Base-by-base conservation (phyloP, 1,140 invertebrate species). In the Conopomorpha cramerella region DNA sequence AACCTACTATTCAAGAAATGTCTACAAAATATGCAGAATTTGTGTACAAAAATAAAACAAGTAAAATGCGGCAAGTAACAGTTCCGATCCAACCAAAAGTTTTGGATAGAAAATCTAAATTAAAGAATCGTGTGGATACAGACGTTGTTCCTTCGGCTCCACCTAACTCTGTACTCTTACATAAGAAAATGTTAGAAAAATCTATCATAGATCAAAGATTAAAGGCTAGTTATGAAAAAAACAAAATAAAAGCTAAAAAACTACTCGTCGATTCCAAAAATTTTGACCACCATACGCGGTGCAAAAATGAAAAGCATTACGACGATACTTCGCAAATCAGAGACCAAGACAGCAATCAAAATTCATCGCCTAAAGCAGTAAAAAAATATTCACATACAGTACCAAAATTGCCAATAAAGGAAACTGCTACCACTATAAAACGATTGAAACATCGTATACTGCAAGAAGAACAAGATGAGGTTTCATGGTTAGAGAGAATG, bases 401-500 rank as follows among this genome's bases (percentile, higher is more conserved):
- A 38, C 38, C 2, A 51, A 55, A 34, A 11, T 16, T 27, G 11
- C 37, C 50, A 11, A 51, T 81, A 6, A 81, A 77, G 62, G 64
- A 67, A 38, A 83, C 63, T 11, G 46, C 59, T 30, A 55, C 78
- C 16, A 68, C 70, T 2, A 41, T 81, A n/a, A 71, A 79, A 51
- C 57, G 79, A 43, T 57, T 78, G 30, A 77, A 76, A 28, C 70
- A 73, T 39, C 46, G 49, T 36, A 61, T 80, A 10, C 50, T 77
- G 41, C 57, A 74, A 47, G 50, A 57, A 27, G 68, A 81, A 65
- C 55, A 77, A 46, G 58, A 70, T 43, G 81, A 82, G 67, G 46
- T 81, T 4, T 55, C 78, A 41, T 77, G 77, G 67, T 41, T 83
- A 8, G 49, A 81, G 46, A 55, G 70, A 38, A 56, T 82, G 29